Percentiles rank a stretch among this genome's conserved stretches.
phyloP scores from a whole-genome alignment of 2,113 vertebrate species.

The Burhinus bistriatus region DNA sequence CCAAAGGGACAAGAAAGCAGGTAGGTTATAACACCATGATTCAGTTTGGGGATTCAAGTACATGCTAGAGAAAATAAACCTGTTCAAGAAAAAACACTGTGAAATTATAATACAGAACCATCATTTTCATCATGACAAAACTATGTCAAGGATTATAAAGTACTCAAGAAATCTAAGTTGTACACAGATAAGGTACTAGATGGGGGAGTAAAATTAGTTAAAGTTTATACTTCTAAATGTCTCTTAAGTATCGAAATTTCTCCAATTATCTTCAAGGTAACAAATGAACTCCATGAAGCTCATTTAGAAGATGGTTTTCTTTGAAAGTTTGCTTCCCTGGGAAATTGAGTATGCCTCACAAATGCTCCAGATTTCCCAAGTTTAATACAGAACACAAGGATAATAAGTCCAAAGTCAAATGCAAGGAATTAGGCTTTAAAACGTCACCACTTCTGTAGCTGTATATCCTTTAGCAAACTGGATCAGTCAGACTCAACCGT shows the following conservation, averaged over 20 bases:
- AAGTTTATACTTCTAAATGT: neutral
- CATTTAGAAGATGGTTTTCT: neutral
- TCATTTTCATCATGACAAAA: neutral
- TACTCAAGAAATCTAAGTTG: neutral
- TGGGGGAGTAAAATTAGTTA: fast-evolving
- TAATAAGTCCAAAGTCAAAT: neutral
- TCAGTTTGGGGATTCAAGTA: neutral
- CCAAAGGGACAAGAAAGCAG: neutral
- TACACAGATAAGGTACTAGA: neutral
- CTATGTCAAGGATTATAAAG: neutral
- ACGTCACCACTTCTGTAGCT: neutral
- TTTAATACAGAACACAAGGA: neutral
- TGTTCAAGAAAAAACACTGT: neutral
- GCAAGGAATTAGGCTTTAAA: neutral
- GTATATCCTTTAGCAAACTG: neutral
- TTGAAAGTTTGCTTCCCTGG: neutral
- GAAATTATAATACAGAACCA: neutral
- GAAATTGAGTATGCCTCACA: neutral
- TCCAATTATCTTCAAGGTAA: neutral
- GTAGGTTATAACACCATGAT: neutral
- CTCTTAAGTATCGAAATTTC: neutral
- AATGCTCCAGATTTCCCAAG: neutral
- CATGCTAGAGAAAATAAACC: neutral
- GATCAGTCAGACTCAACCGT: neutral
- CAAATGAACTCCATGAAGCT: neutral